Evolutionary conservation across 2,888 invertebrate genomes (phyloP), one percentile per base, ranked within the genome.

Genomic region (Acanthococcus lagerstroemiae): DNA sequence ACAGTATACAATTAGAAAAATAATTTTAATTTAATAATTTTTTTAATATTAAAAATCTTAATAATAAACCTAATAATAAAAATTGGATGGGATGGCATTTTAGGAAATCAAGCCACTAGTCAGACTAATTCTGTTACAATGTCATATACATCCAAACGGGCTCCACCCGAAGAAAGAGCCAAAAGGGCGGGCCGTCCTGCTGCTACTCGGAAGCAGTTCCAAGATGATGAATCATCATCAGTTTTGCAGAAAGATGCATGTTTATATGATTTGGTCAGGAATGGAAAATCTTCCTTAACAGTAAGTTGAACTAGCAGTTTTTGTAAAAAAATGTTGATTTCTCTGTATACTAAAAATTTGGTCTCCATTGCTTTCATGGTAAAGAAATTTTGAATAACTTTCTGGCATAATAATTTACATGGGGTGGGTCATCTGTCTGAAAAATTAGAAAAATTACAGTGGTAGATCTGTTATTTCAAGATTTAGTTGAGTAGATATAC

Each of bases 251-350:
- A 67, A 60, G 68, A 69, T 67, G 58, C 58, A 9, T 67, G 69
- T 26, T 81, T 94, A 5, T 94, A 92, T 76, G 87, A 83, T 72
- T 85, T 90, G 68, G 85, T 94, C 54, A 82, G 87, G 67, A 88
- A 87, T 74, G 92, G 91, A 67, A 87, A 88, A 73, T 83, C 85
- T 61, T 85, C 90, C 1, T 82, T 92, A 63, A 88, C 88, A 71
- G 87, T 87, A 77, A 77, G 80, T 72, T 25, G 21, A 57, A 65
- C 30, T 67, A 44, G n/a, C n/a, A n/a, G n/a, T n/a, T n/a, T 58
- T 52, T 55, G 7, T 17, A 5, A 15, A 5, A 44, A 57, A 50
- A 48, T 48, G 12, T n/a, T 1, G 9, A 1, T 3, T 37, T 37
- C 37, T 37, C 3, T 37, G 12, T 37, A n/a, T n/a, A n/a, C n/a